A percentile compares a stretch with the other conserved stretches of the same genome.
Conservation (phyloP, 53 echinoderm and acorn worm species). For the Pentamera pediparva region DNA sequence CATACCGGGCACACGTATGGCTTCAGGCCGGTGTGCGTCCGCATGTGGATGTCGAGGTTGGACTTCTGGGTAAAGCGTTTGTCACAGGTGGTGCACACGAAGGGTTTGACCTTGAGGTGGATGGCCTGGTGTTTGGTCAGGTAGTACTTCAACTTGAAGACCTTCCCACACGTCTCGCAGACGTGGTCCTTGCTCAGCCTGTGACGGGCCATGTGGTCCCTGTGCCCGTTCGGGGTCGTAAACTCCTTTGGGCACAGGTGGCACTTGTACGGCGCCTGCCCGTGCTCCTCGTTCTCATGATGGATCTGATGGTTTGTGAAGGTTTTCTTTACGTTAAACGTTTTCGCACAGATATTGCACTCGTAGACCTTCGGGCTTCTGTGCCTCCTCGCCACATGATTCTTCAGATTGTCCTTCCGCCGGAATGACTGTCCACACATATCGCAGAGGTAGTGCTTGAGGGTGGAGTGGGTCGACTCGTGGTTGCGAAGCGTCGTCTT, state of each 20-base stretch:
- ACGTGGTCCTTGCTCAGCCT: slow-evolving; percentile 52
- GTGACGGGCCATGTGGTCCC: slow-evolving; percentile 54
- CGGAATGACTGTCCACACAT: slow-evolving; percentile 12
- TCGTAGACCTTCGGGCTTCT: background rate
- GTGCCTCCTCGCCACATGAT: slow-evolving; percentile 3
- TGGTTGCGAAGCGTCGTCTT: slow-evolving; percentile 18
- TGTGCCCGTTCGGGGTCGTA: slow-evolving; percentile 58
- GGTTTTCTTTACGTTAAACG: slow-evolving; percentile 29
- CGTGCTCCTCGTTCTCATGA: slow-evolving; percentile 55
- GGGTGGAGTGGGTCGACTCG: background rate
- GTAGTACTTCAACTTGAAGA: slow-evolving; percentile 62
- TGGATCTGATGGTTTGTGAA: slow-evolving; percentile 62
- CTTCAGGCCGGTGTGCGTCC: slow-evolving; percentile 65
- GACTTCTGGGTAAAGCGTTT: slow-evolving; percentile 70
- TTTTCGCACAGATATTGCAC: slow-evolving; percentile 49
- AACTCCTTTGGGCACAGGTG: slow-evolving; percentile 49
- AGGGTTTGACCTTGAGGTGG: slow-evolving; percentile 59
- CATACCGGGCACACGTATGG: slow-evolving; percentile 59
- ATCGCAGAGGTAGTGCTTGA: slow-evolving; percentile 28
- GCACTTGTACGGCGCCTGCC: slow-evolving; percentile 54
- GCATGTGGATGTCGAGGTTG: slow-evolving; percentile 68
- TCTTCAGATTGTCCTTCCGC: slow-evolving; percentile 16
- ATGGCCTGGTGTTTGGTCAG: slow-evolving; percentile 62
- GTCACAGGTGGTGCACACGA: slow-evolving; percentile 48
- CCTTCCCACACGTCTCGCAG: slow-evolving; percentile 62